Evolutionary conservation across 2,888 invertebrate genomes (phyloP), one percentile per base, ranked within the genome.

Genomic region (Girardia tigrina): DNA sequence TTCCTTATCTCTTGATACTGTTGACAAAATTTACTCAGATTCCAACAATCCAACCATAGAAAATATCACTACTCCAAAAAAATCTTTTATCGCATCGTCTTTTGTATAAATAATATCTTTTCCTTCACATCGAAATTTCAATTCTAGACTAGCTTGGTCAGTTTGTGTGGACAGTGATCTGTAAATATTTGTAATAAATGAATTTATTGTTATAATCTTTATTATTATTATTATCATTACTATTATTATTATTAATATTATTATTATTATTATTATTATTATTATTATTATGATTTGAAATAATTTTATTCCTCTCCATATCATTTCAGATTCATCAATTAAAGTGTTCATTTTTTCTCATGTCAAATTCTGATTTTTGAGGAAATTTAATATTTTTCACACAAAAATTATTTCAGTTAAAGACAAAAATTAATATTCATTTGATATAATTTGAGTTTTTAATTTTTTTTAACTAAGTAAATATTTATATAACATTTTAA

Each of bases 181-280:
- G 56, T 56, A 56, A n/a, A 56, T 56, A 4, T 56, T 56, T 56
- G 56, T 56, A 56, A 56, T 56, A 56, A 56, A 56, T 56, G n/a
- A 56, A 56, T 56, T 56, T 56, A 56, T 56, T 56, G 23, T 56
- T 56, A 56, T 56, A 20, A 56, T 56, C n/a, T 20, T 56, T 56
- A 56, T 56, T 56, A 56, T 56, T 56, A 56, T 56, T 56, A n/a
- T n/a, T n/a, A n/a, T n/a, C n/a, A n/a, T n/a, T n/a, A n/a, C n/a
- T n/a, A n/a, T n/a, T n/a, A n/a, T n/a, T n/a, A n/a, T n/a, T n/a
- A n/a, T n/a, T n/a, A 56, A 20, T 56, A 56, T 56, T 56, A 56
- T 56, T 56, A 56, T 56, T 56, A 56, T 56, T 56, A 56, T 56
- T 56, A 56, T 56, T 56, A 56, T 56, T 56, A 56, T 56, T 56